These are phyloP conservation scores for Leptinotarsa lineolata DNA, from an alignment of 1,140 invertebrate species.

Conservation along the genomic window DNA sequence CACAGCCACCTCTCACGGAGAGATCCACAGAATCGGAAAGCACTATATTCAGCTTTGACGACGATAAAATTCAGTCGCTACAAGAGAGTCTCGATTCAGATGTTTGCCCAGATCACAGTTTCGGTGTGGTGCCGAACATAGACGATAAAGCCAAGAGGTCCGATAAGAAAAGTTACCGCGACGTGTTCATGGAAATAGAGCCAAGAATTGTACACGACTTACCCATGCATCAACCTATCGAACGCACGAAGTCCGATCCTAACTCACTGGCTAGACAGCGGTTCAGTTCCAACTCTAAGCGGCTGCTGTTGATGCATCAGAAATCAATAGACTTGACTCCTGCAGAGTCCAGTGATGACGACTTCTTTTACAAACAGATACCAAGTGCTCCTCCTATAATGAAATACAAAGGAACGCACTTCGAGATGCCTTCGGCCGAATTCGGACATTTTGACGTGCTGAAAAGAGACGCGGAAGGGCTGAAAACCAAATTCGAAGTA, in stretches of 20 bases:
- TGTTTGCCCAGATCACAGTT: slow-evolving; percentile 43
- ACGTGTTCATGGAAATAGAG: slow-evolving; percentile 54
- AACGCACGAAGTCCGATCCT: slow-evolving; percentile 83
- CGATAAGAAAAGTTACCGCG: slow-evolving; percentile 46
- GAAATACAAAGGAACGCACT: slow-evolving; percentile 56
- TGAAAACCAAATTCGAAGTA: slow-evolving; percentile 61
- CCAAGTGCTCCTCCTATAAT: slow-evolving; percentile 70
- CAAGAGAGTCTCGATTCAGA: slow-evolving; percentile 50
- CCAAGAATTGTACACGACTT: slow-evolving; percentile 49
- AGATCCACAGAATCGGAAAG: slow-evolving; percentile 54
- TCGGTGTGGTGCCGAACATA: slow-evolving; percentile 49
- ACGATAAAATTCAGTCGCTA: slow-evolving; percentile 70
- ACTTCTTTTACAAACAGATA: slow-evolving; percentile 73
- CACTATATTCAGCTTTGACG: slow-evolving; percentile 72
- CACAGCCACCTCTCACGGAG: slow-evolving; percentile 33
- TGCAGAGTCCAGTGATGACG: slow-evolving; percentile 79
- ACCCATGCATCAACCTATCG: slow-evolving; percentile 69
- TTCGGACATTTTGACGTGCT: slow-evolving; percentile 71
- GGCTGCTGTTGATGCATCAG: slow-evolving; percentile 81
- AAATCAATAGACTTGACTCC: slow-evolving; percentile 84
- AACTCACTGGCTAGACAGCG: slow-evolving; percentile 72
- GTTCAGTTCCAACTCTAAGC: slow-evolving; percentile 70
- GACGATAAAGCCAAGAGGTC: slow-evolving; percentile 40
- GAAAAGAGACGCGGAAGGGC: slow-evolving; percentile 56
- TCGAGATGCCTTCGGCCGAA: slow-evolving; percentile 59